These are phyloP conservation scores for Alentia gelatinosa DNA, from an alignment of 2,888 invertebrate species.

Conservation along the genomic window DNA sequence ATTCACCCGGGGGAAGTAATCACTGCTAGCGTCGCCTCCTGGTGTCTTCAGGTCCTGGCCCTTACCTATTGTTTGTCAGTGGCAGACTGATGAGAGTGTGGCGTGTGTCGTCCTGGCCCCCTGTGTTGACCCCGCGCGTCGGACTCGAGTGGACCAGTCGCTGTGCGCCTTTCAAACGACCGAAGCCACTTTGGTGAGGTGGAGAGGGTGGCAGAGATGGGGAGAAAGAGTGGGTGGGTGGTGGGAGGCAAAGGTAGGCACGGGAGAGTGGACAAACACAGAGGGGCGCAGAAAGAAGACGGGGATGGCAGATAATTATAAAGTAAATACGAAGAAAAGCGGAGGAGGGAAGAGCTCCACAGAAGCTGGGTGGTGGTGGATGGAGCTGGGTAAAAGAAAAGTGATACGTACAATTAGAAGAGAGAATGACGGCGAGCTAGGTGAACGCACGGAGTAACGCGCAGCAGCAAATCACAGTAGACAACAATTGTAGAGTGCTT, in stretches of 20 bases:
- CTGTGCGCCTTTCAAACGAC: not conserved
- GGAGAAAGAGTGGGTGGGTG: not conserved
- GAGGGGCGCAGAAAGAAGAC: not conserved
- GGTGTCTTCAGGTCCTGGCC: not conserved
- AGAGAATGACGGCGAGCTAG: no score
- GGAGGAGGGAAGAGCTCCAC: no score
- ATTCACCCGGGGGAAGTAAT: not conserved
- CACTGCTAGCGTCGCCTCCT: not conserved
- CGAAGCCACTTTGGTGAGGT: not conserved
- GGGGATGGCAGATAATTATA: not conserved
- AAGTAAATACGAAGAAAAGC: not conserved
- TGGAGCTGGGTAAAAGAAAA: no score
- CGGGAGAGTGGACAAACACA: not conserved
- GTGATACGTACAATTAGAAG: no score
- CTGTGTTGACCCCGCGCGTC: not conserved
- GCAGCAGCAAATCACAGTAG: no score
- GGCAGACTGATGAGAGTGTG: not conserved
- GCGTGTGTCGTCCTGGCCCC: not conserved
- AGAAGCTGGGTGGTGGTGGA: no score
- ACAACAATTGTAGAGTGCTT: no score
- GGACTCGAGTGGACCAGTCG: not conserved
- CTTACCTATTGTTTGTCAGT: constrained; percentile 7
- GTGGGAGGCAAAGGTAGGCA: not conserved
- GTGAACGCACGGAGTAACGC: no score
- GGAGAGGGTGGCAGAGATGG: not conserved